Evolutionary conservation across 2,113 vertebrate species (phyloP).

Genomic region (Henicopernis longicauda): DNA sequence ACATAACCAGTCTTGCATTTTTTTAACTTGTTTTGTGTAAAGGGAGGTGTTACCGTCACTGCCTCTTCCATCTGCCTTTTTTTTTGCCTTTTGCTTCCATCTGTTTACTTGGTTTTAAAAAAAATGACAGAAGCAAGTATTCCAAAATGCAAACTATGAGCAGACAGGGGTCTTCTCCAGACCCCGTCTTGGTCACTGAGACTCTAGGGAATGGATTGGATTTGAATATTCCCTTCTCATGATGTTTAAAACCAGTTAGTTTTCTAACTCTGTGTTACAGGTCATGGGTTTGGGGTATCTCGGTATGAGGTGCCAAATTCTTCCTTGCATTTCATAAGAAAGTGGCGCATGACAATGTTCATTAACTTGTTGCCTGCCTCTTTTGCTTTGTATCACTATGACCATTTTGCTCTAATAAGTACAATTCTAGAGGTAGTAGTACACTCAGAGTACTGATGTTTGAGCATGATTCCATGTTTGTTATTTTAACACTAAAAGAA

Average conservation of each 20-base stretch:
- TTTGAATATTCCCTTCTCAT: background rate
- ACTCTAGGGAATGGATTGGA: background rate
- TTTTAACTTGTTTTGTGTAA: background rate
- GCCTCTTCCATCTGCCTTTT: background rate
- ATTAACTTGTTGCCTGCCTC: background rate
- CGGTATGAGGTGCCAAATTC: background rate
- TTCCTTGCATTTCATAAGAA: background rate
- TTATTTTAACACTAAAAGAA: background rate
- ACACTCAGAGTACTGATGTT: background rate
- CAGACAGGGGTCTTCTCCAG: background rate
- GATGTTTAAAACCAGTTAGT: background rate
- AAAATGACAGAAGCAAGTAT: background rate
- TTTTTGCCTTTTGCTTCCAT: background rate
- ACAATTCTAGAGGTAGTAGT: background rate
- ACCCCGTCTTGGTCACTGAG: background rate
- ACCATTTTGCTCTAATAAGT: background rate
- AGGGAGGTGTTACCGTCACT: background rate
- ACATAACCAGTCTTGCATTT: background rate
- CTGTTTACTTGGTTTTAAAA: background rate
- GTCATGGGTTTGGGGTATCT: background rate
- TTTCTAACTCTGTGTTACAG: background rate
- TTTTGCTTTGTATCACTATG: background rate
- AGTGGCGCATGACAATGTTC: accelerated
- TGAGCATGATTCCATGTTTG: background rate
- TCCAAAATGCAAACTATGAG: background rate